Evolutionary conservation across 2,113 vertebrate genomes (phyloP).

Genomic region (Pomatostomus ruficeps): DNA sequence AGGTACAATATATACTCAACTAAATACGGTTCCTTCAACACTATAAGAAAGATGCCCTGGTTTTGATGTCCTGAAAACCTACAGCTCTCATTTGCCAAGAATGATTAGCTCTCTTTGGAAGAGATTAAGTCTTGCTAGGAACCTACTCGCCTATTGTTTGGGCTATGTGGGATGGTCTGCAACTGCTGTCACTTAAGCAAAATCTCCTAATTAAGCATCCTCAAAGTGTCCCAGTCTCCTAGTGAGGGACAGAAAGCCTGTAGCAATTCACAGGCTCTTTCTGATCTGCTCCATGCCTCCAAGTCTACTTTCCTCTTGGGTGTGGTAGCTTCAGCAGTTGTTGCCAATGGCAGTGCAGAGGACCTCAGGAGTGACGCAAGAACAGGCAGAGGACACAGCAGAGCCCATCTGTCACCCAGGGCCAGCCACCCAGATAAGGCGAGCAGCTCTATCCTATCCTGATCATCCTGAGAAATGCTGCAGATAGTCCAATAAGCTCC

Average conservation of each 20-base stretch:
- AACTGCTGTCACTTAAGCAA: neutral
- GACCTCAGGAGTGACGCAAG: neutral
- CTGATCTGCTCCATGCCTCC: neutral
- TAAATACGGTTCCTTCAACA: neutral
- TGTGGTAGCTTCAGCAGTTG: neutral
- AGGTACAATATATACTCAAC: neutral
- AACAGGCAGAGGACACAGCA: neutral
- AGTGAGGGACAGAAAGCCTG: neutral
- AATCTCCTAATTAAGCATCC: neutral
- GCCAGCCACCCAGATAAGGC: neutral
- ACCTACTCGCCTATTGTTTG: fast-evolving
- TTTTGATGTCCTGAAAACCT: neutral
- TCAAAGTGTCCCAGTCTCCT: neutral
- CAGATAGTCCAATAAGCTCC: neutral
- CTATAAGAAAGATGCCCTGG: neutral
- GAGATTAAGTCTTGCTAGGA: neutral
- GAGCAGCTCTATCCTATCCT: neutral
- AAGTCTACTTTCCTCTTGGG: neutral
- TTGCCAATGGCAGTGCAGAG: neutral
- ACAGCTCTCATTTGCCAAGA: neutral
- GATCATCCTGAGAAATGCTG: neutral
- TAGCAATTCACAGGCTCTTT: neutral
- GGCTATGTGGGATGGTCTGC: neutral
- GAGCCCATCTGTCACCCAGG: neutral
- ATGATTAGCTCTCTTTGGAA: neutral